Conservation (phyloP, 2,113 vertebrate genomes). For the Pelodiscus sinensis region DNA sequence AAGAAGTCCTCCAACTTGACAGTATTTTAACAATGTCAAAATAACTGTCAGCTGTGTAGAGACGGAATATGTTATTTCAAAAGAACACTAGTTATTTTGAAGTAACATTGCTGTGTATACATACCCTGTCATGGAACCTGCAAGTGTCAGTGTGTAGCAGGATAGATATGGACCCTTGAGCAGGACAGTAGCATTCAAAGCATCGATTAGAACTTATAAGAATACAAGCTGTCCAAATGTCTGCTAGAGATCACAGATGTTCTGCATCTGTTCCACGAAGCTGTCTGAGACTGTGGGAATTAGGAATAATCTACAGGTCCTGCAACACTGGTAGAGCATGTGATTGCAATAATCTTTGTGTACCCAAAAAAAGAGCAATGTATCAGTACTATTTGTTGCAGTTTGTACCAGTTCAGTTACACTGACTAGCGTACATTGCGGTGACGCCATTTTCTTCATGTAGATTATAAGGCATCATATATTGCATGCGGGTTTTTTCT, state of each 20-base stretch:
- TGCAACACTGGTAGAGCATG: background rate
- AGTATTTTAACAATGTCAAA: too few relatives aligned
- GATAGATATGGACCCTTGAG: background rate
- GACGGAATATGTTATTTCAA: too few relatives aligned
- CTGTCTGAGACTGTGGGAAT: background rate
- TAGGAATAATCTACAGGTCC: background rate
- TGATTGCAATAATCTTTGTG: background rate
- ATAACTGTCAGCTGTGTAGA: too few relatives aligned
- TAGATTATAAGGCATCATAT: background rate
- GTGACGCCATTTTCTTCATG: background rate
- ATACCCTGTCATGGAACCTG: background rate
- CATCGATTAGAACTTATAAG: background rate
- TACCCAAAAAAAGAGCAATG: background rate
- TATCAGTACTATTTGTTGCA: too few relatives aligned
- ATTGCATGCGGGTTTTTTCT: accelerated
- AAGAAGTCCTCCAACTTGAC: too few relatives aligned
- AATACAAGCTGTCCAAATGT: background rate
- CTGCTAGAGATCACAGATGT: background rate
- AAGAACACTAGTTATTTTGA: too few relatives aligned
- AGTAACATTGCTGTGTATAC: too few relatives aligned
- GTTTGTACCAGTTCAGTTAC: background rate
- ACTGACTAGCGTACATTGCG: background rate
- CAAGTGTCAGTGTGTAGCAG: background rate
- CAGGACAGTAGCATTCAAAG: background rate
- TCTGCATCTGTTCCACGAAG: background rate